Evolutionary conservation across 30 jellyfish, hydroid and myxozoan species (phyloP), one percentile per base, ranked within the genome.

Genomic region (Aurelia sp.): DNA sequence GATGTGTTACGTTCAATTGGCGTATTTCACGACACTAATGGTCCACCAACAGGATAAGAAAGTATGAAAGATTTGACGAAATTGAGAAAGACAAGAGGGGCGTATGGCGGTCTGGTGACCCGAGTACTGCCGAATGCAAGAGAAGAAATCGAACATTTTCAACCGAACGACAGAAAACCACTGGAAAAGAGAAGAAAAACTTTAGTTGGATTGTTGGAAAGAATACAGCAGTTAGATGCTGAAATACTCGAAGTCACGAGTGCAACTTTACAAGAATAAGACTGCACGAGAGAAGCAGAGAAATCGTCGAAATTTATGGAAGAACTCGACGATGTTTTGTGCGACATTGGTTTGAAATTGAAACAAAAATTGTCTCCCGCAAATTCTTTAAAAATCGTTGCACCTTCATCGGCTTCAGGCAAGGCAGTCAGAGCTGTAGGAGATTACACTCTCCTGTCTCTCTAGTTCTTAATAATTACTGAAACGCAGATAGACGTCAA

Each of bases 11-110:
- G 33, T 27, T 27, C 33, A 27, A 0, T 27, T 27, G 33, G 33
- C 33, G 33, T 27, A 27, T 27, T 27, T 27, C 33, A 27, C 33
- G 33, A 27, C 33, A 27, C 2, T 27, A 27, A 27, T 27, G 33
- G 33, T 27, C 33, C 33, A 27, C 33, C 33, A 27, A 27, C 33
- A 27, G 33, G 33, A 27, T 27, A 27, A 27, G 65, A 12, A 53
- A 53, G 65, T 12, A 71, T 27, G 65, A 2, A 21, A 37, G 63
- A 27, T 27, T 37, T 27, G 66, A 71, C 23, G 65, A 71, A 27
- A 37, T 37, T 71, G 23, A 71, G 69, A 33, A 71, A 71, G 69
- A 37, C 67, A 71, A 40, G 81, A 71, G 66, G 66, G 66, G 66
- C 81, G 15, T 21, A 71, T 37, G 3, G 81, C 15, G 81, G 65